A percentile compares a stretch with the other conserved stretches of the same genome.
Evolutionary conservation across 2,113 vertebrate genomes (phyloP).

Genomic region (Antennarius striatus): DNA sequence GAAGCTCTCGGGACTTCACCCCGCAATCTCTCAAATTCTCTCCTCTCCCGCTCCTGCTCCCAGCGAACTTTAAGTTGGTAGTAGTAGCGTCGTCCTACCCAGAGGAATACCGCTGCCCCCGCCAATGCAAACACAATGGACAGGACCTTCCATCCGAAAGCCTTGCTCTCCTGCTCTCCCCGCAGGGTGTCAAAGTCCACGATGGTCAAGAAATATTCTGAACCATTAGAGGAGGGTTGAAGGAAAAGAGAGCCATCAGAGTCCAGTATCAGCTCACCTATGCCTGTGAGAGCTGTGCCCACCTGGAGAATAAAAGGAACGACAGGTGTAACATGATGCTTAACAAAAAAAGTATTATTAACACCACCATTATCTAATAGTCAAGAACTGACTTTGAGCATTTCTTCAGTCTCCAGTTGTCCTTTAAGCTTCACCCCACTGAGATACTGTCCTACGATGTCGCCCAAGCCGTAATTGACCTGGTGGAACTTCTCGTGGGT

Average conservation of each 20-base stretch:
- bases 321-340: neutral
- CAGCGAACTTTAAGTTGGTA: slow-evolving; percentile 37
- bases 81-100: slow-evolving; percentile 76
- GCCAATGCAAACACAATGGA: slow-evolving; percentile 63
- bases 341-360: neutral
- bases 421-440: slow-evolving; percentile 89
- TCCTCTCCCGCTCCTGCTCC: slow-evolving; percentile 65
- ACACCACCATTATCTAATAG: neutral
- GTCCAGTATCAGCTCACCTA: slow-evolving; percentile 83
- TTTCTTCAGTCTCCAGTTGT: slow-evolving; percentile 88
- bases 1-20: slow-evolving; percentile 1
- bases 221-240: slow-evolving; percentile 76
- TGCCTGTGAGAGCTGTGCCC: slow-evolving; percentile 81
- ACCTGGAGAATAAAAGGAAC: slow-evolving; percentile 58
- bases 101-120: slow-evolving; percentile 71
- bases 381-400: slow-evolving; percentile 77
- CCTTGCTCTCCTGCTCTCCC: slow-evolving; percentile 68
- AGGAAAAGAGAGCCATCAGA: slow-evolving; percentile 80
- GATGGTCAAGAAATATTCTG: slow-evolving; percentile 81
- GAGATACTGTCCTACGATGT: slow-evolving; percentile 85
- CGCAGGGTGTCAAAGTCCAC: slow-evolving; percentile 81
- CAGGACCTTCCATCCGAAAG: slow-evolving; percentile 75
- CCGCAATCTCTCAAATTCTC: slow-evolving; percentile 62
- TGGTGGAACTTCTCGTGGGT: slow-evolving; percentile 88
- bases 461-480: slow-evolving; percentile 75